Base-by-base conservation (phyloP, 1,140 invertebrate genomes). In the Paracyclopina nana region DNA sequence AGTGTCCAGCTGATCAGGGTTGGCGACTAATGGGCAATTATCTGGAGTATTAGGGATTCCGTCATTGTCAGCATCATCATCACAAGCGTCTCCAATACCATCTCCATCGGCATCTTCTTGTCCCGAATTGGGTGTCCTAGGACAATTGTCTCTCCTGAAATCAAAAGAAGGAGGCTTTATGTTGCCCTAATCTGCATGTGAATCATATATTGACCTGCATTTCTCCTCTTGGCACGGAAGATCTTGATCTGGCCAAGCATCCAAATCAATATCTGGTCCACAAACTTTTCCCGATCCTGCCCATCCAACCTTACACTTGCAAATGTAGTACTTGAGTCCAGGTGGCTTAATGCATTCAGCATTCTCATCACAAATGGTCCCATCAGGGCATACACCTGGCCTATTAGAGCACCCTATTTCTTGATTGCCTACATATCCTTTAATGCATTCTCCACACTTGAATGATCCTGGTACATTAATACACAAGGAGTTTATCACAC, bases 51-150 rank as follows among this genome's bases (percentile, higher is more conserved):
- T 85, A 50, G 70, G 64, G 34, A 86, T 75, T 6, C 78, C 76
- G 61, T 96, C 91, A 55, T 86, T 82, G 62, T 96, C 90, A 8
- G 85, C 82, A 63, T 96, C 84, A 6, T 73, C 67, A 60, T 94
- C 87, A 58, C 87, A 92, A 11, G 79, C 82, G 64, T 95, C 82
- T 20, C 90, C 91, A n/a, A 80, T 64, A 0, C 79, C 79, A 64
- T 95, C 88, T 1, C 68, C 59, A 60, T 96, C 90, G 0, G 80
- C 77, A 63, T 95, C 90, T 62, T 94, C 88, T 64, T 96, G 91
- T 0, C 88, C 90, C 5, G 85, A 91, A 64, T 95, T 96, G 0
- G 90, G 86, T 0, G 79, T 75, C 4, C 68, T 59, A 0, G 75
- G 69, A 62, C 86, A 92, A 62, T 91, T 94, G 64, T 94, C 87